Evolutionary conservation across 2,888 invertebrate species (phyloP).

Genomic region (Anorthoa munda): DNA sequence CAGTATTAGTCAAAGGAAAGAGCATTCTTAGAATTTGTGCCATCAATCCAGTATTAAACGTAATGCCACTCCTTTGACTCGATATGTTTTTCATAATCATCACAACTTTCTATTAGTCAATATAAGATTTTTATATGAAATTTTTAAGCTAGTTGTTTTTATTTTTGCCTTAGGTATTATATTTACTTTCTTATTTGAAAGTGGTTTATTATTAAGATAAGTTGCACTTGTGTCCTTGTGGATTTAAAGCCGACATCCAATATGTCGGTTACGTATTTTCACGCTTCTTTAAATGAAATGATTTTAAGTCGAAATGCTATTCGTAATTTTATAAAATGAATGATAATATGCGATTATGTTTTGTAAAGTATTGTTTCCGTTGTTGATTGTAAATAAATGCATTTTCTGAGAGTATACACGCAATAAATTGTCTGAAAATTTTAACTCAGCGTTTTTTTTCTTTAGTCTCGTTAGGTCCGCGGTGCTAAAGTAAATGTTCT

Average conservation of each 20-base stretch:
- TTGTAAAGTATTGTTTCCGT: slow-evolving; percentile 88
- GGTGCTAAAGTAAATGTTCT: slow-evolving; percentile 66
- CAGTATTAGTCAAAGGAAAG: slow-evolving; percentile 90
- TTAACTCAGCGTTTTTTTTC: slow-evolving; percentile 85
- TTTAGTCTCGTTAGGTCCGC: slow-evolving; percentile 78
- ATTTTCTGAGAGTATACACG: slow-evolving; percentile 89
- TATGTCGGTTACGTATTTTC: slow-evolving; percentile 86
- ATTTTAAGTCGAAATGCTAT: slow-evolving; percentile 84
- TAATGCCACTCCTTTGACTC: slow-evolving; percentile 87
- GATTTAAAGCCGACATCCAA: slow-evolving; percentile 83
- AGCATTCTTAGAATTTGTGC: slow-evolving; percentile 88
- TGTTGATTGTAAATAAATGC: slow-evolving; percentile 90
- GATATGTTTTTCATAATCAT: slow-evolving; percentile 86
- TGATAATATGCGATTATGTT: slow-evolving; percentile 80
- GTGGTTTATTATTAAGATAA: slow-evolving; percentile 85
- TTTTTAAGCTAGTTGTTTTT: slow-evolving; percentile 89
- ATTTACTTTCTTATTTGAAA: slow-evolving; percentile 89
- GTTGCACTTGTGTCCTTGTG: slow-evolving; percentile 91
- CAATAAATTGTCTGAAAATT: slow-evolving; percentile 90
- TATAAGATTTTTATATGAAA: slow-evolving; percentile 88
- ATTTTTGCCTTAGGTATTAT: slow-evolving; percentile 89
- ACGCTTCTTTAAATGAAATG: slow-evolving; percentile 85
- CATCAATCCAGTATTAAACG: slow-evolving; percentile 89
- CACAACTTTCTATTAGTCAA: slow-evolving; percentile 90
- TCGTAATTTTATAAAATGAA: slow-evolving; percentile 83